A percentile compares a stretch with the other conserved stretches of the same genome.
Evolutionary conservation across 2,888 invertebrate genomes (phyloP).

Genomic region (Sinelater perroti): DNA sequence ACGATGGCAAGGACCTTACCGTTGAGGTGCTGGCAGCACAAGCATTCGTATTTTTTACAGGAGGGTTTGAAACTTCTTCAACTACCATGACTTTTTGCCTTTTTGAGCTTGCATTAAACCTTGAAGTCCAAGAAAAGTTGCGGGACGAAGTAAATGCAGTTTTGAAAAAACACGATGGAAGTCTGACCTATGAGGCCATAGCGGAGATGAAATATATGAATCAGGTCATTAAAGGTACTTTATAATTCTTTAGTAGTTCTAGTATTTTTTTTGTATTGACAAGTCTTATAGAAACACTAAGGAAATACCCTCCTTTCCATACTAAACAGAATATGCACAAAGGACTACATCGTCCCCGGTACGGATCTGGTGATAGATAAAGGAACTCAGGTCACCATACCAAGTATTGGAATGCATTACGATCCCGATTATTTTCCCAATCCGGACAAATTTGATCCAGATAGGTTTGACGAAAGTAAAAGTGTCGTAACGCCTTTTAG

Average conservation of each 20-base stretch:
- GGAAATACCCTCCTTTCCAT: slow-evolving; percentile 43
- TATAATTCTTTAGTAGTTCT: no score
- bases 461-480: slow-evolving; percentile 19
- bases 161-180: slow-evolving; percentile 44
- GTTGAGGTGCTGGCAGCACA: slow-evolving; percentile 6
- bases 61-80: slow-evolving; percentile 60
- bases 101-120: slow-evolving; percentile 55
- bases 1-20: neutral
- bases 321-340: slow-evolving; percentile 36
- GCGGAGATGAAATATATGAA: slow-evolving; percentile 56
- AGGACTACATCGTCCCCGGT: slow-evolving; percentile 19
- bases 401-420: slow-evolving; percentile 5
- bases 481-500: neutral
- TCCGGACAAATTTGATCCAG: slow-evolving; percentile 17
- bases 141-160: slow-evolving; percentile 50
- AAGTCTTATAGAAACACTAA: slow-evolving; percentile 38
- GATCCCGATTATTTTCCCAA: slow-evolving; percentile 15
- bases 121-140: slow-evolving; percentile 53
- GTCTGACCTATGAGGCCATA: slow-evolving; percentile 55
- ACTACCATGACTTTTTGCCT: slow-evolving; percentile 54
- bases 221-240: slow-evolving; percentile 50
- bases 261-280: no score
- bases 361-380: slow-evolving; percentile 2
- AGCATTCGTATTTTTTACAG: slow-evolving; percentile 43
- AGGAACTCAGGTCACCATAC: neutral